phyloP scores from a whole-genome alignment of 2,113 vertebrate genomes.

The Cinclus cinclus region DNA sequence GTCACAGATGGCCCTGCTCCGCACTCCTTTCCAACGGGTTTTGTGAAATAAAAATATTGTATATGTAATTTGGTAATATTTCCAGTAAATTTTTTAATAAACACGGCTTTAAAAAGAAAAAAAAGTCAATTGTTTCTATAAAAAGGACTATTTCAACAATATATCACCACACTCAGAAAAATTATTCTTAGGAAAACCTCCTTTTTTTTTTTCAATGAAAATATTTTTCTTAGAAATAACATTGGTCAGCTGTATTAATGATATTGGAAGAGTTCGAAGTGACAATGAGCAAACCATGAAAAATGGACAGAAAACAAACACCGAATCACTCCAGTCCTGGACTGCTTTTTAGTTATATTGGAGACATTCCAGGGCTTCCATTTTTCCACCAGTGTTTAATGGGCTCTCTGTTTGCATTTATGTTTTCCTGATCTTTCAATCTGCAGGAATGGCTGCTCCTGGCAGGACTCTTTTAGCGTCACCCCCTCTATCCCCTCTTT shows the following conservation, averaged over 20 bases:
- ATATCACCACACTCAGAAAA: conserved; percentile 6
- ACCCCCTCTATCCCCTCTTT: not conserved
- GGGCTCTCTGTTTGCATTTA: conserved; percentile 68
- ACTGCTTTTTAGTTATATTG: conserved; percentile 61
- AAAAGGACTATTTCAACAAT: conserved; percentile 34
- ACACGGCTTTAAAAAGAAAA: not conserved
- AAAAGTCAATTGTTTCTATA: conserved; percentile 32
- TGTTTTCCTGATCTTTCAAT: conserved; percentile 61
- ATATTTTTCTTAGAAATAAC: conserved; percentile 51
- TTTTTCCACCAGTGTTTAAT: conserved; percentile 67
- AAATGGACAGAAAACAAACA: conserved; percentile 69
- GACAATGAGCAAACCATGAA: conserved; percentile 65
- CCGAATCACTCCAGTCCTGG: conserved; percentile 52
- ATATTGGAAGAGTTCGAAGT: conserved; percentile 47
- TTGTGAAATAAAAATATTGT: not conserved
- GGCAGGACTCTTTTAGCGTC: not conserved
- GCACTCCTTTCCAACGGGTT: not conserved
- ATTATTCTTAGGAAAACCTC: conserved; percentile 29
- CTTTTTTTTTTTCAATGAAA: conserved; percentile 1
- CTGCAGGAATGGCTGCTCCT: conserved; percentile 34
- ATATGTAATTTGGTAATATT: not conserved
- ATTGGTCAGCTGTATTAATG: conserved; percentile 51
- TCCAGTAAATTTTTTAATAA: conserved; percentile 32
- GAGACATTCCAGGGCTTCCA: conserved; percentile 66
- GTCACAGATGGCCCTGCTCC: not conserved